Percentiles rank a stretch among this genome's conserved stretches.
These are phyloP conservation scores for Phacellophora camtschatica DNA, from an alignment of 30 jellyfish, hydroid and myxozoan genomes.

Conservation along the genomic window DNA sequence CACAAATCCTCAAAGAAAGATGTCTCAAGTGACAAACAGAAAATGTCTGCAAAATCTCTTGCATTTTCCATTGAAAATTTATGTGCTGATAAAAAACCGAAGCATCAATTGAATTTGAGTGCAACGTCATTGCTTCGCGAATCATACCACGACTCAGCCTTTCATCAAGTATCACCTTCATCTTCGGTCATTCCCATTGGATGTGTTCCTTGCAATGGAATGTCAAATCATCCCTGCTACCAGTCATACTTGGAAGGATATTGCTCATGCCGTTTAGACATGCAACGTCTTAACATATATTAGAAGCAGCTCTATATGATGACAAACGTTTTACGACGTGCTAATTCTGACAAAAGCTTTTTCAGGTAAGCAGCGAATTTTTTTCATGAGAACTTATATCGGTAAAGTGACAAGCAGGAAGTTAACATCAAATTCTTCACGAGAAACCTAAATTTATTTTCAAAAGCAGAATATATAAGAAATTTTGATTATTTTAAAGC, in stretches of 20 bases:
- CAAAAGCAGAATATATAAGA: no score
- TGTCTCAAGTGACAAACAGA: not conserved
- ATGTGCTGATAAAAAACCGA: conserved; percentile 33
- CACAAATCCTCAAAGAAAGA: not conserved
- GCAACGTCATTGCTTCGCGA: not conserved
- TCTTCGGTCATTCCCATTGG: conserved; percentile 8
- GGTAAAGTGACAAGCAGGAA: no score
- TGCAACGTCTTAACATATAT: conserved; percentile 14
- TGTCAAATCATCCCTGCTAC: not conserved
- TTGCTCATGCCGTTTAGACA: conserved; percentile 30
- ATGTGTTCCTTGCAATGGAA: not conserved
- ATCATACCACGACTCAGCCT: not conserved
- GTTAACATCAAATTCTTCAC: no score
- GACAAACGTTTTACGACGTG: not conserved
- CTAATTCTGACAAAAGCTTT: conserved; percentile 9
- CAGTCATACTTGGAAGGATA: conserved; percentile 1
- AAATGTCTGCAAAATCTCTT: conserved; percentile 51
- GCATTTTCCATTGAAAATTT: conserved; percentile 73
- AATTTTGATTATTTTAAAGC: no score
- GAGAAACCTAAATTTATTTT: no score
- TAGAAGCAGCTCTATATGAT: not conserved
- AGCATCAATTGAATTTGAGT: not conserved
- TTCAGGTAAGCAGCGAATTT: no score
- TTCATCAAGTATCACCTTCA: not conserved
- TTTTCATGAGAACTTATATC: no score